Percentiles rank a stretch among this genome's conserved stretches.
Conservation (phyloP, 2,888 invertebrate species). For the Arctia plantaginis region DNA sequence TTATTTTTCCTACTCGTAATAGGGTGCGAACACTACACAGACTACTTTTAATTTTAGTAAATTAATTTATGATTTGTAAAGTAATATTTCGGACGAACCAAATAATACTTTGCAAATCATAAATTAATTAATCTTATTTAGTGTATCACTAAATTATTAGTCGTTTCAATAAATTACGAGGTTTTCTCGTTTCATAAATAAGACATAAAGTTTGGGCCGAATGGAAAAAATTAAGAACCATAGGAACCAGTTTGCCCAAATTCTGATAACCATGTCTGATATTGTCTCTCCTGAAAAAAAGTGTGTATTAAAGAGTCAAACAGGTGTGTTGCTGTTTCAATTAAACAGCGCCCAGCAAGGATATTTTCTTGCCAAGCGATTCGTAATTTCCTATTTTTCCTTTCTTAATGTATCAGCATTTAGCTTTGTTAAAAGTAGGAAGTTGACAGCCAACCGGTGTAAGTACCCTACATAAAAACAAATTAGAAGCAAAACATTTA, state of each 20-base stretch:
- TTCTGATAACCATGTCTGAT: neutral
- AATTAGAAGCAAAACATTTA: neutral
- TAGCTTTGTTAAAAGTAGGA: neutral
- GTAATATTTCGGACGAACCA: neutral
- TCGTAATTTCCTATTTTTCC: neutral
- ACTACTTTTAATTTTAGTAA: neutral
- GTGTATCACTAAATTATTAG: too few relatives aligned
- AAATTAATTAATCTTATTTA: neutral
- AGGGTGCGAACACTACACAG: neutral
- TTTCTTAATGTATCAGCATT: neutral
- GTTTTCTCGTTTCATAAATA: neutral
- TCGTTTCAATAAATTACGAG: neutral
- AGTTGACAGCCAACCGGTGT: neutral
- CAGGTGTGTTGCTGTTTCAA: neutral
- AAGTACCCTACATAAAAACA: neutral
- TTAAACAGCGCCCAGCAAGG: neutral
- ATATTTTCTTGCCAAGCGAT: neutral
- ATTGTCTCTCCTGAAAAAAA: neutral
- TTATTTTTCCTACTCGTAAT: neutral
- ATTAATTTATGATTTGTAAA: too few relatives aligned
- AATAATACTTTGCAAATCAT: neutral
- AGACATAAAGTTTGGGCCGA: neutral
- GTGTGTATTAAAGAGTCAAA: neutral
- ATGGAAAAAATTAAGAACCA: neutral
- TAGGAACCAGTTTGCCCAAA: neutral